phyloP scores from a whole-genome alignment of 2,113 vertebrate species.

The Mola mola region DNA sequence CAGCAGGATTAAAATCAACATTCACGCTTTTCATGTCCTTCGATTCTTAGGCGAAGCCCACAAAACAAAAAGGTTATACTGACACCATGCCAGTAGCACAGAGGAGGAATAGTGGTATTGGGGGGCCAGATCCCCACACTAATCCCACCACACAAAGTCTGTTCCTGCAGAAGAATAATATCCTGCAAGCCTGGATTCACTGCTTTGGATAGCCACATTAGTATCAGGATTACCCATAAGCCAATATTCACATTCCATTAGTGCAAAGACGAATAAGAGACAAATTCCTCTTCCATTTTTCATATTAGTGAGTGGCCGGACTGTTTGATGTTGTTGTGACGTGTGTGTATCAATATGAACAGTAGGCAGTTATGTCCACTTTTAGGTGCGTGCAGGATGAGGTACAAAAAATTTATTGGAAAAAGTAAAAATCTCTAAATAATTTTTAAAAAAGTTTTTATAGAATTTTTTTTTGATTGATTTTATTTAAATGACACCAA shows the following conservation, averaged over 20 bases:
- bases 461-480: too few relatives aligned
- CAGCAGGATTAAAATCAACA: slow-evolving; percentile 36
- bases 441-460: too few relatives aligned
- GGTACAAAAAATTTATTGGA: too few relatives aligned
- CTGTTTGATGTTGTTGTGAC: slow-evolving; percentile 16
- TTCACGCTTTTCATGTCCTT: slow-evolving; percentile 45
- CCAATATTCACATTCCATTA: slow-evolving; percentile 85
- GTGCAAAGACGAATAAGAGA: slow-evolving; percentile 67
- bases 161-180: slow-evolving; percentile 79
- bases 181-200: slow-evolving; percentile 78
- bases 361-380: neutral
- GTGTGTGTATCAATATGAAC: slow-evolving; percentile 20
- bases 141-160: slow-evolving; percentile 79
- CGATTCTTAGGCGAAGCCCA: slow-evolving; percentile 50
- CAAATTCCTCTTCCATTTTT: slow-evolving; percentile 62
- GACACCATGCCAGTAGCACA: slow-evolving; percentile 60
- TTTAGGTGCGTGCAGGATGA: too few relatives aligned
- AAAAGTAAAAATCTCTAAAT: too few relatives aligned
- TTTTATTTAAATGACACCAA: too few relatives aligned
- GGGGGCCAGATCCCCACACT: slow-evolving; percentile 55
- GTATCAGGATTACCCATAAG: slow-evolving; percentile 77
- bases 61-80: slow-evolving; percentile 52
- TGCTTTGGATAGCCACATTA: slow-evolving; percentile 62
- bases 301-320: slow-evolving; percentile 11
- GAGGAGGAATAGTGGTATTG: slow-evolving; percentile 52